Conservation (phyloP, 2,797 vertebrate species). For the Darevskia nairensis region DNA sequence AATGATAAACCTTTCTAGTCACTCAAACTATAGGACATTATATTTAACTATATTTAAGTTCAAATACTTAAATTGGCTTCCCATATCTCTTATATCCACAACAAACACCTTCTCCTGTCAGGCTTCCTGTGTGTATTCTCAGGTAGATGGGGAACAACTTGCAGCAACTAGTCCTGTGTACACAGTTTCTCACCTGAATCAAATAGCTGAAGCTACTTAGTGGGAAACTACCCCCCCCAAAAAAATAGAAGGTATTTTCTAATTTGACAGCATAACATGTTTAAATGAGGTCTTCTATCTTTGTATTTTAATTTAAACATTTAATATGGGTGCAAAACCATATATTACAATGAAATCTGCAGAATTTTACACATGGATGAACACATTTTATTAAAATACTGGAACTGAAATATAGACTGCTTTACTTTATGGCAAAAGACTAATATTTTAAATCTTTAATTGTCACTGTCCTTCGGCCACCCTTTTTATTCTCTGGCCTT, state of each 20-base stretch:
- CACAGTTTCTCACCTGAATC: background rate
- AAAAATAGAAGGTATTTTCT: background rate
- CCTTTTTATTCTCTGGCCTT: background rate
- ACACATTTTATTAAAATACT: constrained; percentile 38
- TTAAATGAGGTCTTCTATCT: constrained; percentile 33
- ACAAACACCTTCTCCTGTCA: background rate
- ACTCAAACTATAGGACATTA: background rate
- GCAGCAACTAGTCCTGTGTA: background rate
- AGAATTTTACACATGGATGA: constrained; percentile 47
- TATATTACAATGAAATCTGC: constrained; percentile 21
- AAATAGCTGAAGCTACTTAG: background rate
- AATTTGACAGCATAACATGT: constrained; percentile 15
- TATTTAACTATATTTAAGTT: too few relatives aligned
- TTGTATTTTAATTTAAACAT: constrained; percentile 39
- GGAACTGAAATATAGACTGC: constrained; percentile 43
- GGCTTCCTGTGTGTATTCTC: background rate
- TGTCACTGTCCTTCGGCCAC: background rate
- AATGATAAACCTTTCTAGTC: background rate
- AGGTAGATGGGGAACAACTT: background rate
- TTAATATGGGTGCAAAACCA: constrained; percentile 49
- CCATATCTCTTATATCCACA: background rate
- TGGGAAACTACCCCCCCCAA: too few relatives aligned
- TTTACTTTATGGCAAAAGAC: constrained; percentile 48
- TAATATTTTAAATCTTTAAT: constrained; percentile 38
- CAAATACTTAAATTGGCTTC: background rate